A percentile compares a stretch with the other conserved stretches of the same genome.
Evolutionary conservation across 2,113 vertebrate genomes (phyloP).

Genomic region (Prunella himalayana): DNA sequence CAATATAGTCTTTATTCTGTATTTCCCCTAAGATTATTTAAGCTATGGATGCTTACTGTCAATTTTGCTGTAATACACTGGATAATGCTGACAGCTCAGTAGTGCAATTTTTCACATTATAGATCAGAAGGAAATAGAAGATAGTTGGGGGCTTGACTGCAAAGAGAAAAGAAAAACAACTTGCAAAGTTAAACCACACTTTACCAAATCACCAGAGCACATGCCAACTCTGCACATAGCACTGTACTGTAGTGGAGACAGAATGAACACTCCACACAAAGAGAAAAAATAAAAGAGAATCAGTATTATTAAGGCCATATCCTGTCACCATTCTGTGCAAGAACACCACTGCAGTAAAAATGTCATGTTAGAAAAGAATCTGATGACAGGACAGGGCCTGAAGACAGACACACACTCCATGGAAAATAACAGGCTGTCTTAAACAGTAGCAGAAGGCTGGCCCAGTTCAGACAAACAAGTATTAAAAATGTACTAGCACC

Average conservation of each 20-base stretch:
- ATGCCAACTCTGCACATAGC: slow-evolving; percentile 55
- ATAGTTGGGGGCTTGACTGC: neutral
- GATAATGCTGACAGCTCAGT: slow-evolving; percentile 54
- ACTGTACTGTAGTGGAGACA: slow-evolving; percentile 45
- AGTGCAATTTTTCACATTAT: slow-evolving; percentile 76
- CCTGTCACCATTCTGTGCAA: slow-evolving; percentile 55
- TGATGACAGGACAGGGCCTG: slow-evolving; percentile 48
- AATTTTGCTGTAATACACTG: slow-evolving; percentile 1
- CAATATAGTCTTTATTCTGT: neutral
- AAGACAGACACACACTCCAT: slow-evolving; percentile 28
- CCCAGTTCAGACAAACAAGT: slow-evolving; percentile 56
- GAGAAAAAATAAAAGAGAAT: neutral
- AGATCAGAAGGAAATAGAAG: slow-evolving; percentile 40
- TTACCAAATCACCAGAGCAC: slow-evolving; percentile 28
- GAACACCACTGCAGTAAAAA: slow-evolving; percentile 57
- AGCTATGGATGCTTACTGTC: neutral
- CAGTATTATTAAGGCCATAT: slow-evolving; percentile 22
- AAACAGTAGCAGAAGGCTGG: slow-evolving; percentile 49
- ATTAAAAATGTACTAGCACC: slow-evolving; percentile 74
- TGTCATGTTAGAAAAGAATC: slow-evolving; percentile 55
- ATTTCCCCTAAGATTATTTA: neutral
- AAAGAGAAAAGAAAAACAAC: slow-evolving; percentile 11
- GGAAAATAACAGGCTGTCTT: slow-evolving; percentile 47
- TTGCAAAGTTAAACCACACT: slow-evolving; percentile 13
- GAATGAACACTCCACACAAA: slow-evolving; percentile 28